These are phyloP conservation scores for Caenorhabditis elegans DNA, from an alignment of 1,140 invertebrate species.

Conservation along the genomic window DNA sequence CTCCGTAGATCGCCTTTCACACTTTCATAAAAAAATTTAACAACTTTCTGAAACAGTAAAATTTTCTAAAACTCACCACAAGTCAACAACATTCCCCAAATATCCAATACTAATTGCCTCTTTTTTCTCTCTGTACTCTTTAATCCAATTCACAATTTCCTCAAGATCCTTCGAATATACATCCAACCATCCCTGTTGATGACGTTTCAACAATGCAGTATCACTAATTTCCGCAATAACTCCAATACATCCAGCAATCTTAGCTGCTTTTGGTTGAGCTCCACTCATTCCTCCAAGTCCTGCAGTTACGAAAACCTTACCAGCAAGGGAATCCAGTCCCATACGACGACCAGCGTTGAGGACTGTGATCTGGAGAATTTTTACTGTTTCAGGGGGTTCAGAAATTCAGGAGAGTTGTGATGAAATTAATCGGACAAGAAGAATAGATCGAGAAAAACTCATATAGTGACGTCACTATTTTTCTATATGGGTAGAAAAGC, in stretches of 20 bases:
- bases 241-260: constrained; percentile 74
- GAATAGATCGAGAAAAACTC: no score
- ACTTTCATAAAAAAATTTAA: no score
- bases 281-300: constrained; percentile 76
- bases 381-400: not conserved
- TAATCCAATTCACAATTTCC: constrained; percentile 69
- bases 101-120: constrained; percentile 73
- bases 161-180: constrained; percentile 70
- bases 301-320: constrained; percentile 73
- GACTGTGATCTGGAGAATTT: constrained; percentile 71
- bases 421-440: no score
- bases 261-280: constrained; percentile 75
- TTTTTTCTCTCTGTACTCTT: constrained; percentile 64
- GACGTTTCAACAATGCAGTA: constrained; percentile 72
- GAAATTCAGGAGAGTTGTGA: no score
- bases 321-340: constrained; percentile 69
- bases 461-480: no score
- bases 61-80: constrained; percentile 69
- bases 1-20: no score
- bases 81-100: constrained; percentile 73
- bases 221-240: constrained; percentile 74
- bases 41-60: no score
- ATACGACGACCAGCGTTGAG: constrained; percentile 75
- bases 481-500: no score
- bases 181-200: constrained; percentile 73